Conservation (phyloP, 2,797 vertebrate species). For the Halcyon chelicuti region DNA sequence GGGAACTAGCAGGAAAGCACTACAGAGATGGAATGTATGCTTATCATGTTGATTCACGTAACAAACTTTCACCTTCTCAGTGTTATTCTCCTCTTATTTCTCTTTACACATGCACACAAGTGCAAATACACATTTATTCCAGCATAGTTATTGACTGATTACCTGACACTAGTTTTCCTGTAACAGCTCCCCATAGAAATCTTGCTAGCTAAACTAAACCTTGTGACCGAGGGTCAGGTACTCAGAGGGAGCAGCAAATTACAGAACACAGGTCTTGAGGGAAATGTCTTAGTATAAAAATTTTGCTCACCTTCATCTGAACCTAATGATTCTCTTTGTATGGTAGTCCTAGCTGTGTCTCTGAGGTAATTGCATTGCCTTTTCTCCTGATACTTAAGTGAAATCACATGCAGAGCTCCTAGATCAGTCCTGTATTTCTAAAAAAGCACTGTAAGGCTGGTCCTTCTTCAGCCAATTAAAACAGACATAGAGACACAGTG, state of each 20-base stretch:
- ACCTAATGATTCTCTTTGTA: neutral
- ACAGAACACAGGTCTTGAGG: neutral
- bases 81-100: neutral
- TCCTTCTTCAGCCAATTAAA: neutral
- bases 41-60: neutral
- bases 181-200: neutral
- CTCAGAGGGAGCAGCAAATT: neutral
- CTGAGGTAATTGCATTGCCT: neutral
- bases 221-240: neutral
- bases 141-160: neutral
- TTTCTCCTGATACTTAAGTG: neutral
- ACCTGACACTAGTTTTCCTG: neutral
- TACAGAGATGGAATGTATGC: neutral
- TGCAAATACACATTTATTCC: neutral
- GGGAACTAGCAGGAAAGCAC: neutral
- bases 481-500: neutral
- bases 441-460: neutral
- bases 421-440: neutral
- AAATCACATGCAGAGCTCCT: neutral
- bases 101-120: neutral
- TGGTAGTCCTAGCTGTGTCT: neutral
- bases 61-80: neutral
- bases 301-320: neutral
- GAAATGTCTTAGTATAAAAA: neutral
- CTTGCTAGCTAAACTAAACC: neutral